These are phyloP conservation scores for Drosophila kambysellisi DNA, from an alignment of 2,888 invertebrate species.

Conservation along the genomic window DNA sequence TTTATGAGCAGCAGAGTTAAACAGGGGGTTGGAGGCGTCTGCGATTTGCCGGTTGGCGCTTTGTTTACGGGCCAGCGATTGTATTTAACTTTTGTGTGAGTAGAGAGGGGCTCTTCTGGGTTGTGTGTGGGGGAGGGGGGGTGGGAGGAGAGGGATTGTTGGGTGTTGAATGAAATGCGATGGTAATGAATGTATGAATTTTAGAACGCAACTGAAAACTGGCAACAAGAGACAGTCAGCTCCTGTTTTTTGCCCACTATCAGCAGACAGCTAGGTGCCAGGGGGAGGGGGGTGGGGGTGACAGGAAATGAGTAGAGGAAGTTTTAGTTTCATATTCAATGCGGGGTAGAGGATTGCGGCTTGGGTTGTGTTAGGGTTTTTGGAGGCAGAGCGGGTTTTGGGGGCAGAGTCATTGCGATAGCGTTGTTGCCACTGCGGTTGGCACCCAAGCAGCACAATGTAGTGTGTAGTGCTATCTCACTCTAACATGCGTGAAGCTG, in stretches of 20 bases:
- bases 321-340: conserved; percentile 81
- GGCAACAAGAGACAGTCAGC: conserved; percentile 67
- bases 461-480: conserved; percentile 33
- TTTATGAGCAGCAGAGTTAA: conserved; percentile 70
- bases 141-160: too few relatives aligned
- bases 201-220: conserved; percentile 81
- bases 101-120: too few relatives aligned
- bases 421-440: conserved; percentile 74
- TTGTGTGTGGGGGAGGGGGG: neutral
- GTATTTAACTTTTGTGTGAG: conserved; percentile 72
- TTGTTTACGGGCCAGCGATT: conserved; percentile 78
- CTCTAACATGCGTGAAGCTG: conserved; percentile 25
- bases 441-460: conserved; percentile 36
- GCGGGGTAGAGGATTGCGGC: neutral
- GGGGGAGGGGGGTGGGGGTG: neutral
- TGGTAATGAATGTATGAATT: conserved; percentile 83
- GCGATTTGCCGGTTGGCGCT: conserved; percentile 40
- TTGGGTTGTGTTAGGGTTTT: neutral
- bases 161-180: conserved; percentile 72
- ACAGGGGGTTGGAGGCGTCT: neutral
- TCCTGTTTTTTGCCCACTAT: conserved; percentile 75
- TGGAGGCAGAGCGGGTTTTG: neutral
- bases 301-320: conserved; percentile 82
- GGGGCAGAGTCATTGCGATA: conserved; percentile 65
- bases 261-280: conserved; percentile 7